A percentile compares a stretch with the other conserved stretches of the same genome.
phyloP scores from a whole-genome alignment of 35 echinoderm and acorn worm genomes.

The Acanthaster planci region DNA sequence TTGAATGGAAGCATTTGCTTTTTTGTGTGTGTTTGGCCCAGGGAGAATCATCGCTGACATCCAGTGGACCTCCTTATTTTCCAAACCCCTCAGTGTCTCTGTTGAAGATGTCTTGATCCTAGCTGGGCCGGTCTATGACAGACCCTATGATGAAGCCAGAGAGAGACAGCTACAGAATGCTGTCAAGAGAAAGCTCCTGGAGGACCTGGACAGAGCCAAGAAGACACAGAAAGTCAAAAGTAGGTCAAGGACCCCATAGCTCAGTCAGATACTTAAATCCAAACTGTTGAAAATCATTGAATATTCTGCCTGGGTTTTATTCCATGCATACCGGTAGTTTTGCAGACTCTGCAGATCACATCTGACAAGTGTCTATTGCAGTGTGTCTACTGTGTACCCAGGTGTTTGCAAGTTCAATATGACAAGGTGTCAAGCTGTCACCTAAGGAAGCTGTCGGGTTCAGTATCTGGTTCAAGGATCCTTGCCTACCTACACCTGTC shows the following conservation, averaged over 20 bases:
- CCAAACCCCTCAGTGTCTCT: constrained; percentile 72
- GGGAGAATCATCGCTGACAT: constrained; percentile 79
- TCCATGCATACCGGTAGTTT: too few species aligned
- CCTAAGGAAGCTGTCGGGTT: too few species aligned
- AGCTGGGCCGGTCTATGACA: constrained; percentile 73
- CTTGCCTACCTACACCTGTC: too few species aligned
- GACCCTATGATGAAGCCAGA: constrained; percentile 83
- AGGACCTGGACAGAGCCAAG: constrained; percentile 76
- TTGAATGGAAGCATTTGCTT: too few species aligned
- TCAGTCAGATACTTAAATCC: neutral
- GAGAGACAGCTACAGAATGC: constrained; percentile 69
- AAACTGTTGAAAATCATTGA: too few species aligned
- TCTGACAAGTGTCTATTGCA: too few species aligned
- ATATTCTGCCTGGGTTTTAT: too few species aligned
- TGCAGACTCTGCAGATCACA: too few species aligned
- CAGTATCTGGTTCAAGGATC: too few species aligned
- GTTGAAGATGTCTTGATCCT: constrained; percentile 89
- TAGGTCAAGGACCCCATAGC: constrained; percentile 7
- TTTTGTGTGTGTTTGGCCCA: constrained; percentile 22
- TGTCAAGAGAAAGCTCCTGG: constrained; percentile 68
- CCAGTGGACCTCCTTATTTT: constrained; percentile 86
- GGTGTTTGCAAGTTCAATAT: too few species aligned
- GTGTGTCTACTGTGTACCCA: too few species aligned
- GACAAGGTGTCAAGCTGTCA: too few species aligned
- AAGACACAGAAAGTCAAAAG: constrained; percentile 43